These are phyloP conservation scores for Oxycera nigricornis DNA, from an alignment of 2,888 invertebrate genomes.

Conservation along the genomic window DNA sequence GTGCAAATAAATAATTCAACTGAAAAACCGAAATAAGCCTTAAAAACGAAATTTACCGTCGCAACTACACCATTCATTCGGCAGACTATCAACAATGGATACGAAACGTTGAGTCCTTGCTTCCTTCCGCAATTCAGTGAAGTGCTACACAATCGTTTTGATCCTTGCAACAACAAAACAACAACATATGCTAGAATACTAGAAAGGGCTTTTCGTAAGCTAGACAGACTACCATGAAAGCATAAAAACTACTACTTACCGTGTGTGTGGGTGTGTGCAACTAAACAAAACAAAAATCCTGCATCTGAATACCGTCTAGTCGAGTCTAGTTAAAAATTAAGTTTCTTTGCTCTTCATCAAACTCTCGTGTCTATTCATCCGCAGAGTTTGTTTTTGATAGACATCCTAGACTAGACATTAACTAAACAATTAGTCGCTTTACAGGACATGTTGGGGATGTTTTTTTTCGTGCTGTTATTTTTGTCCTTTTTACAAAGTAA, in stretches of 20 bases:
- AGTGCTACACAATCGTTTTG: no score
- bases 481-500: background rate
- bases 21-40: no score
- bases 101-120: no score
- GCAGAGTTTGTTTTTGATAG: background rate
- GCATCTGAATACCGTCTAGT: background rate
- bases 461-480: background rate
- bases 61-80: no score
- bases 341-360: constrained; percentile 25
- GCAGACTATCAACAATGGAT: no score
- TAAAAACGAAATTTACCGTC: no score
- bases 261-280: background rate
- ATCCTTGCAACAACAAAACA: no score
- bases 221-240: background rate
- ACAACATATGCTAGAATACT: background rate
- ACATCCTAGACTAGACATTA: constrained; percentile 20
- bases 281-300: background rate
- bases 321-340: constrained; percentile 17
- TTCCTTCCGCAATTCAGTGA: no score
- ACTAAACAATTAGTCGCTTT: constrained; percentile 18
- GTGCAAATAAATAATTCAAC: no score
- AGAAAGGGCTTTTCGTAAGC: background rate
- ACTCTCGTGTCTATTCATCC: background rate
- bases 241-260: background rate
- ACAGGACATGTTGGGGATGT: background rate